phyloP scores from a whole-genome alignment of 1,140 invertebrate species.

The Euborellia annulipes region DNA sequence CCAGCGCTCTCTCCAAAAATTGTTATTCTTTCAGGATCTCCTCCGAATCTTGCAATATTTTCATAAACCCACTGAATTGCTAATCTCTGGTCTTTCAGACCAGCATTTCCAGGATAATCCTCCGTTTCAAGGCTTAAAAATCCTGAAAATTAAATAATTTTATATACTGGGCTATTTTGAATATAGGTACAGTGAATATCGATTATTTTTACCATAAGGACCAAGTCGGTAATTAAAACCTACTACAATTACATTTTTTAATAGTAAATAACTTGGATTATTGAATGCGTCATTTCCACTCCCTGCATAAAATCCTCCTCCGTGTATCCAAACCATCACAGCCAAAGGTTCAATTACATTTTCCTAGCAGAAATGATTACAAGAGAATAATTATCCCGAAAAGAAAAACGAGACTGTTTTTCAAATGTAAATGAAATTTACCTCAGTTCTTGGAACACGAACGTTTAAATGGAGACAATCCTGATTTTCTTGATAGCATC shows the following conservation, averaged over 20 bases:
- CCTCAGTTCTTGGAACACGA: no score
- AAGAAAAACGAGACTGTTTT: no score
- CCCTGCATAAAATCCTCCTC: slow-evolving; percentile 43
- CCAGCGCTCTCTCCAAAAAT: slow-evolving; percentile 3
- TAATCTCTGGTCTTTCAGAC: slow-evolving; percentile 2
- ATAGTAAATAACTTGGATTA: slow-evolving; percentile 38
- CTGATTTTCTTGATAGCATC: no score
- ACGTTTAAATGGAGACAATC: no score
- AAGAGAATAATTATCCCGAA: no score
- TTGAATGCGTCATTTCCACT: slow-evolving; percentile 31
- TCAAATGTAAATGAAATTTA: no score
- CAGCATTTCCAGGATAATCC: neutral
- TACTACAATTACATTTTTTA: slow-evolving; percentile 45
- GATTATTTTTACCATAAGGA: slow-evolving; percentile 29
- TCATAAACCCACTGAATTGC: slow-evolving; percentile 1
- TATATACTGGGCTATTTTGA: no score
- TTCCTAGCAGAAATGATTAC: no score
- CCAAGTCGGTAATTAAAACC: slow-evolving; percentile 53
- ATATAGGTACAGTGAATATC: no score
- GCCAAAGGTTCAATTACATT: no score
- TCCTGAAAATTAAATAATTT: no score
- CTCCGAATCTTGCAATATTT: slow-evolving; percentile 2
- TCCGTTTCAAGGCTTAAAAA: neutral
- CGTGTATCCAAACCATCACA: slow-evolving; percentile 56
- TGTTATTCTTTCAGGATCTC: slow-evolving; percentile 1